Evolutionary conservation across 2,797 vertebrate genomes (phyloP).

Genomic region (Sternarchorhynchus goeldii): DNA sequence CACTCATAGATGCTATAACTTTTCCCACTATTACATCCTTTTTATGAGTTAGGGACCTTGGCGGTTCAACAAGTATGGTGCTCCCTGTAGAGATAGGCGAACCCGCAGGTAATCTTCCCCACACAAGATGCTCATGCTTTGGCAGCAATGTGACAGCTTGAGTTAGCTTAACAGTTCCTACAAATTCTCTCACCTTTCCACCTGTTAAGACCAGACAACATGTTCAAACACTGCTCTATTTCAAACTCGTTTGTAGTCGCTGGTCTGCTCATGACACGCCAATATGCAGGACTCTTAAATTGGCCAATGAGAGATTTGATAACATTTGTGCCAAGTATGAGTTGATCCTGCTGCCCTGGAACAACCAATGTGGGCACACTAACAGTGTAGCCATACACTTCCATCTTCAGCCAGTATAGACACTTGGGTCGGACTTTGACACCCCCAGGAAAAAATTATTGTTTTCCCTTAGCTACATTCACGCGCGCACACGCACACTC

Average conservation of each 20-base stretch:
- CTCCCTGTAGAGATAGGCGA: neutral
- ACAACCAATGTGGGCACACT: too few relatives aligned
- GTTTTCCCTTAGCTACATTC: too few relatives aligned
- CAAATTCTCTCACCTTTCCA: neutral
- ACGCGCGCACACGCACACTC: slow-evolving; percentile 7
- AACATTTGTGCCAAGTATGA: too few relatives aligned
- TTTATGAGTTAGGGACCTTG: neutral
- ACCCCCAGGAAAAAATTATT: too few relatives aligned
- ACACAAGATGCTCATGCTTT: neutral
- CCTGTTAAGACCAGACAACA: neutral
- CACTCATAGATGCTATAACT: neutral
- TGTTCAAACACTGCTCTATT: slow-evolving; percentile 1
- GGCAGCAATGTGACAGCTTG: neutral
- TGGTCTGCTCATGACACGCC: neutral
- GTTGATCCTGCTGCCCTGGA: too few relatives aligned
- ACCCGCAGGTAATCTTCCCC: neutral
- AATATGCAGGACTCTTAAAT: neutral
- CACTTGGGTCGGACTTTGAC: too few relatives aligned
- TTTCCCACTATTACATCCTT: neutral
- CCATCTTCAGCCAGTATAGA: too few relatives aligned
- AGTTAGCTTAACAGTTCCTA: neutral
- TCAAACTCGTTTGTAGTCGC: neutral
- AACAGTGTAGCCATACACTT: too few relatives aligned
- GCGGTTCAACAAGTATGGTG: neutral
- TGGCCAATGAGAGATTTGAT: too few relatives aligned